Conservation (phyloP, 2,888 invertebrate genomes). For the Tenthredo distinguenda region DNA sequence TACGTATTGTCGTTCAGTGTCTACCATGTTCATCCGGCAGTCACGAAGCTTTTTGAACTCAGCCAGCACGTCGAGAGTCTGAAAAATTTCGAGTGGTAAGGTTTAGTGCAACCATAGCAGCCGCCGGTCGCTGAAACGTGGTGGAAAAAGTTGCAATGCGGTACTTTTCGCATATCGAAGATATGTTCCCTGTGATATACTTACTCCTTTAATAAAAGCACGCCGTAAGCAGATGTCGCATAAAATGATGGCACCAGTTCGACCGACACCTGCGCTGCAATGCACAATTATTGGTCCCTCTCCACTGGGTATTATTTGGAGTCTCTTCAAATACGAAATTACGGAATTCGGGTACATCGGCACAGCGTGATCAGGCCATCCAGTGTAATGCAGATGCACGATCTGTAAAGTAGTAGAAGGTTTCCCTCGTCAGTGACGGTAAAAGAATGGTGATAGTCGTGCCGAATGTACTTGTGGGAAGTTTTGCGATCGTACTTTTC, state of each 20-base stretch:
- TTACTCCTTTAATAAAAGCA: conserved; percentile 75
- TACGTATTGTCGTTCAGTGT: conserved; percentile 77
- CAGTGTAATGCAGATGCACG: conserved; percentile 79
- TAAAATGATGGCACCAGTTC: conserved; percentile 83
- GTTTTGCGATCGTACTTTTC: conserved; percentile 66
- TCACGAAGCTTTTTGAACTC: conserved; percentile 63
- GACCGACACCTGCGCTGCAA: conserved; percentile 83
- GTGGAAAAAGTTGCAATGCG: background rate
- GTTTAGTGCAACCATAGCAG: background rate
- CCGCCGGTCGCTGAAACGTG: background rate
- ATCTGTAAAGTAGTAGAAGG: conserved; percentile 68
- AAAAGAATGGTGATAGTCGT: background rate
- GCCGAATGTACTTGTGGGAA: conserved; percentile 11
- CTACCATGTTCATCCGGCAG: conserved; percentile 71
- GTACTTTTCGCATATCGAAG: background rate
- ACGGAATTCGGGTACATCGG: conserved; percentile 76
- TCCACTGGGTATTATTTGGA: conserved; percentile 74
- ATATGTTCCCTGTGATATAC: background rate
- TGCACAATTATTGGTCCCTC: conserved; percentile 79
- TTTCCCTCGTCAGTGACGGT: background rate
- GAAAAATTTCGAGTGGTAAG: background rate
- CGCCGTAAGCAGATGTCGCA: conserved; percentile 80
- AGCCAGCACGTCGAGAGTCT: conserved; percentile 66
- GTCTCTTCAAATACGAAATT: conserved; percentile 73
- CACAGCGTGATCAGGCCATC: conserved; percentile 80